Percentiles rank a stretch among this genome's conserved stretches.
phyloP scores from a whole-genome alignment of 2,888 invertebrate species.

The Tribolium freemani region DNA sequence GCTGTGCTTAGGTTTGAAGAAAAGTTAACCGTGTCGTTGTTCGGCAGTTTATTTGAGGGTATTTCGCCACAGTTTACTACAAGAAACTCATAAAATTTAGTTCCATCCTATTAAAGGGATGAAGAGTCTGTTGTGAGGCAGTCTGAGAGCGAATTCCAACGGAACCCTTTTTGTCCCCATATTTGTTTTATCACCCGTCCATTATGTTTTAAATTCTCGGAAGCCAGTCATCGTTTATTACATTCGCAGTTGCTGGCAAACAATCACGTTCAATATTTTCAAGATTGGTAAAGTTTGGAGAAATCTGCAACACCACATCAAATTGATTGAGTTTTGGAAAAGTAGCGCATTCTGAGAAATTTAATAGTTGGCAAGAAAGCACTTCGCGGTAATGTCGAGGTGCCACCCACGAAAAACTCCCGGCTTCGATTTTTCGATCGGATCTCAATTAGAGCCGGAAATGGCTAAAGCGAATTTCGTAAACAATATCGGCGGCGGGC shows the following conservation, averaged over 20 bases:
- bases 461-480: conserved; percentile 38
- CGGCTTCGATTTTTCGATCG: conserved; percentile 29
- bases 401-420: background rate
- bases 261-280: conserved; percentile 8
- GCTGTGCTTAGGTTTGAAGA: background rate
- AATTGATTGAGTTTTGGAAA: conserved; percentile 15
- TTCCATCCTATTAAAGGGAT: conserved; percentile 28
- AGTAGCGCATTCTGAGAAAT: conserved; percentile 14
- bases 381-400: conserved; percentile 2
- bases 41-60: conserved; percentile 18
- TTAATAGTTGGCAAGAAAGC: conserved; percentile 12
- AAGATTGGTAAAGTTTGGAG: conserved; percentile 6
- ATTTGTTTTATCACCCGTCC: conserved; percentile 20
- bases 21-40: conserved; percentile 13
- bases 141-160: conserved; percentile 14
- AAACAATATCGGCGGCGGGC: conserved; percentile 35
- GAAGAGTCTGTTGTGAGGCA: conserved; percentile 13
- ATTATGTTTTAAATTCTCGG: conserved; percentile 11
- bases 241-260: background rate
- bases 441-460: conserved; percentile 40
- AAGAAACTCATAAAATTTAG: conserved; percentile 29
- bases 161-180: conserved; percentile 13
- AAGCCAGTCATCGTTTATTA: background rate
- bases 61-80: conserved; percentile 22
- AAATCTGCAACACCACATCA: conserved; percentile 15